Conservation (phyloP, 23 tunicate species). For the Aplidium turbinatum region DNA sequence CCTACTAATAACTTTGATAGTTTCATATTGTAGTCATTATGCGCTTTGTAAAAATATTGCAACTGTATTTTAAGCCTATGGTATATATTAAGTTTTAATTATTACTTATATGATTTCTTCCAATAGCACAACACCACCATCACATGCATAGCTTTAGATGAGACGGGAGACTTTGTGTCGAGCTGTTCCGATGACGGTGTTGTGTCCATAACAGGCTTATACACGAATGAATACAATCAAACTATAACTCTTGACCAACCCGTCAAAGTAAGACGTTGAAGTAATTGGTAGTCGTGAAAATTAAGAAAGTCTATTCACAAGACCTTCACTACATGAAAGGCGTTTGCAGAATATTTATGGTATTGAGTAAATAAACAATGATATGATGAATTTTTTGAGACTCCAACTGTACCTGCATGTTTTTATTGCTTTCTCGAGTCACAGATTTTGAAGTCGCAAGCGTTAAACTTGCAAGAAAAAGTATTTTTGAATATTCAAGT, state of each 20-base stretch:
- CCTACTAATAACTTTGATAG: background rate
- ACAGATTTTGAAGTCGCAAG: no score
- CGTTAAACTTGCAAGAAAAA: no score
- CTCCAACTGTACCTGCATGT: no score
- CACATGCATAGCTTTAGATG: constrained; percentile 77
- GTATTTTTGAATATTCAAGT: no score
- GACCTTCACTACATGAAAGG: no score
- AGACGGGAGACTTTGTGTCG: constrained; percentile 71
- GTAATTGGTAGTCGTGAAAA: no score
- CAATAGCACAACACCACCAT: constrained; percentile 72
- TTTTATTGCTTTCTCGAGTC: no score
- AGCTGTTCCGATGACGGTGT: constrained; percentile 92
- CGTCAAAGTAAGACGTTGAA: constrained; percentile 50
- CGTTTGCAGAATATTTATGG: background rate
- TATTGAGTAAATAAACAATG: no score
- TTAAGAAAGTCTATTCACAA: no score
- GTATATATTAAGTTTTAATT: background rate
- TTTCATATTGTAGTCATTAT: background rate
- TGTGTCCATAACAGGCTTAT: constrained; percentile 64
- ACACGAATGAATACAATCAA: constrained; percentile 52
- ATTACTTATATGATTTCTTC: background rate
- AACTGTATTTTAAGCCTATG: background rate
- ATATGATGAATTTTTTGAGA: no score
- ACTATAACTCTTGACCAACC: constrained; percentile 60
- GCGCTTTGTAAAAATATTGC: no score